Conservation (phyloP, 2,888 invertebrate genomes). For the Pyrocoelia pectoralis region DNA sequence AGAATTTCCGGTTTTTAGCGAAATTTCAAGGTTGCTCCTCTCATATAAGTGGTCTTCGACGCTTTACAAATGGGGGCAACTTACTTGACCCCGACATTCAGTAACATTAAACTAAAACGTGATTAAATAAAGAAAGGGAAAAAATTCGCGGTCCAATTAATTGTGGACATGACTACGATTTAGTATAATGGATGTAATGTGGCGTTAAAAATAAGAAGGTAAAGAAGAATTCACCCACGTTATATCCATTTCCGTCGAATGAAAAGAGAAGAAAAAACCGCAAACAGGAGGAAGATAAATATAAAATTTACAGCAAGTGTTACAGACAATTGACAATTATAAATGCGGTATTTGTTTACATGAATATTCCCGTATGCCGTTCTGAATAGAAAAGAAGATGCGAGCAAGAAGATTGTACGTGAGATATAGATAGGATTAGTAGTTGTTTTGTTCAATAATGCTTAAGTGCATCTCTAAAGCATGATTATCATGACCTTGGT, state of each 20-base stretch:
- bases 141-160: too few relatives aligned
- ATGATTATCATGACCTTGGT: slow-evolving; percentile 58
- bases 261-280: neutral
- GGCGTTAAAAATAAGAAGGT: neutral
- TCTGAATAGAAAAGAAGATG: slow-evolving; percentile 9
- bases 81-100: too few relatives aligned
- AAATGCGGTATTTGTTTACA: slow-evolving; percentile 9
- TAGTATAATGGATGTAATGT: neutral
- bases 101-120: too few relatives aligned
- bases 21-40: too few relatives aligned
- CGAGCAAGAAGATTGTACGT: slow-evolving; percentile 6
- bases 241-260: neutral
- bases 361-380: slow-evolving; percentile 10
- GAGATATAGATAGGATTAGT: slow-evolving; percentile 20
- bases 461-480: slow-evolving; percentile 50
- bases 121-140: too few relatives aligned
- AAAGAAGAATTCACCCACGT: too few relatives aligned
- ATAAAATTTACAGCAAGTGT: slow-evolving; percentile 6
- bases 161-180: neutral
- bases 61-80: too few relatives aligned
- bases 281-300: neutral
- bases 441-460: slow-evolving; percentile 41
- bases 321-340: slow-evolving; percentile 10
- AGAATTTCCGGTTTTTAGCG: too few relatives aligned
- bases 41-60: too few relatives aligned